Percentiles rank a stretch among this genome's conserved stretches.
Evolutionary conservation across 2,113 vertebrate genomes (phyloP).

Genomic region (Felis catus): F.catus_Fca126_mat1.0 CM031416.1:71079501-71080000

Average conservation of each 20-base stretch:
- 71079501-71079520: neutral
- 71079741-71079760: conserved; percentile 61
- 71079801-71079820: conserved; percentile 61
- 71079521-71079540: neutral
- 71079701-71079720: neutral
- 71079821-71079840: conserved; percentile 53
- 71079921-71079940: conserved; percentile 39
- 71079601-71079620: conserved; percentile 38
- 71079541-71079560: conserved; percentile 38
- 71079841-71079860: conserved; percentile 61
- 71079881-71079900: conserved; percentile 27
- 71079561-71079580: conserved; percentile 30
- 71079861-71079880: conserved; percentile 52
- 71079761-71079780: neutral
- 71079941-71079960: conserved; percentile 42
- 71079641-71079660: conserved; percentile 47
- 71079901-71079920: conserved; percentile 65
- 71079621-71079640: conserved; percentile 62
- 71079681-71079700: conserved; percentile 59
- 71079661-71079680: conserved; percentile 68
- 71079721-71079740: neutral
- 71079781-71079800: conserved; percentile 46
- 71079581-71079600: conserved; percentile 56
- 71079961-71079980: conserved; percentile 60
- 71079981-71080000: conserved; percentile 50